Base-by-base conservation (phyloP, 1,140 invertebrate species). In the Ylistrum balloti region DNA sequence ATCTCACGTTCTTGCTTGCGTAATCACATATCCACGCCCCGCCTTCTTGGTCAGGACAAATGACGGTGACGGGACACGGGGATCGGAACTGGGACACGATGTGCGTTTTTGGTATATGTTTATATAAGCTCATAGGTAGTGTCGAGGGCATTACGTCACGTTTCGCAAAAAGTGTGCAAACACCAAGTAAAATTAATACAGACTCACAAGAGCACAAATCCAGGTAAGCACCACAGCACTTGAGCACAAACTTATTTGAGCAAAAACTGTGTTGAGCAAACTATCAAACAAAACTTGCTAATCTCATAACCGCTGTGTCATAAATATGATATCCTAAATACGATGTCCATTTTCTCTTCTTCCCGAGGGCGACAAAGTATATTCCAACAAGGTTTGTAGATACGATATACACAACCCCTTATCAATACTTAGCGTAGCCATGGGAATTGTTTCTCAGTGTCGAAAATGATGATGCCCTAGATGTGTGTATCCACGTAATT, bases 11-110 rank as follows among this genome's bases (percentile, higher is more conserved):
- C 56, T 74, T 74, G 56, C 56, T 74, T 1, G 56, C 56, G n/a
- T 74, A 74, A 11, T 74, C 56, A 74, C 56, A 74, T 74, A 28
- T 74, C 56, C 56, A 74, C n/a, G 56, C 56, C 3, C 56, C 56
- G 5, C 56, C 56, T n/a, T 74, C 56, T 28, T 11, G n/a, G 17
- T 74, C 56, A n/a, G 56, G 56, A 74, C 56, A 28, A 28, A 74
- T 74, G 15, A 3, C 56, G n/a, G 56, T 74, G 56, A 74, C 28
- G 9, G 56, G 56, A 74, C 56, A 74, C 5, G 56, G 56, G 5
- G 56, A 74, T n/a, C 56, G 56, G 56, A 74, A 74, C 56, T n/a
- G 22, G 11, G 56, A 28, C 56, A 74, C n/a, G 9, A 74, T 74
- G 0, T 74, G 56, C 17, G 56, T 74, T 74, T 74, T n/a, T 9